Base-by-base conservation (phyloP, 2,113 vertebrate genomes). In the Chaetodon trifascialis region DNA sequence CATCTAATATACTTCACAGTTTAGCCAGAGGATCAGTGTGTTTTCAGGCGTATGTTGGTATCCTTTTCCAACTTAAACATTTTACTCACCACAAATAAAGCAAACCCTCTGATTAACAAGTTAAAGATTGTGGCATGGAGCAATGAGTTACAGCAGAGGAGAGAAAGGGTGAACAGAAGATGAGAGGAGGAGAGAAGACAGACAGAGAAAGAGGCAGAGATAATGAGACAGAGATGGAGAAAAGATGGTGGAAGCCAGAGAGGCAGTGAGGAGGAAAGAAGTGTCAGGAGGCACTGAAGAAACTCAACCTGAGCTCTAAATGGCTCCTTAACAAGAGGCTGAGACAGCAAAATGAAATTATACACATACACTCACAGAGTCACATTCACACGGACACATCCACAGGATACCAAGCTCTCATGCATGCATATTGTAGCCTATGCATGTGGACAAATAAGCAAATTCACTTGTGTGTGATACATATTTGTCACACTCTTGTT, bases 301-400 rank as follows among this genome's bases (percentile, higher is more conserved):
- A 93, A 93, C 79, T 89, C 79, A 89, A 91, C 88, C 92, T 91
- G 85, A 91, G 92, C 80, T 89, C 80, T 86, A 93, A 91, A 93
- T 89, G 89, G 87, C 73, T 88, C 73, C 79, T 79, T 92, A 93
- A 90, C 89, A 89, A 88, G 88, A 89, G 79, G 80, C 91, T 89
- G 88, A 92, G 91, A 82, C 75, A 80, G 89, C 83, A 80, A 91
- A 89, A 91, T 92, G 63, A 90, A 92, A 92, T 93, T 86, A 91
- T 76, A 89, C 36, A 71, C 68, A 60, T 44, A 42, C 52, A 34
- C n/a, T 30, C 46, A 47, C 77, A 65, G 12, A 30, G 21, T 40
- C 64, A 59, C 51, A 46, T 19, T 11, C 42, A 79, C 40, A 63
- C 7, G 25, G 16, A 46, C 25, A 71, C 49, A 69, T 52, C 16